Conservation (phyloP, 2,797 vertebrate species). For the Tachyglossus aculeatus region DNA sequence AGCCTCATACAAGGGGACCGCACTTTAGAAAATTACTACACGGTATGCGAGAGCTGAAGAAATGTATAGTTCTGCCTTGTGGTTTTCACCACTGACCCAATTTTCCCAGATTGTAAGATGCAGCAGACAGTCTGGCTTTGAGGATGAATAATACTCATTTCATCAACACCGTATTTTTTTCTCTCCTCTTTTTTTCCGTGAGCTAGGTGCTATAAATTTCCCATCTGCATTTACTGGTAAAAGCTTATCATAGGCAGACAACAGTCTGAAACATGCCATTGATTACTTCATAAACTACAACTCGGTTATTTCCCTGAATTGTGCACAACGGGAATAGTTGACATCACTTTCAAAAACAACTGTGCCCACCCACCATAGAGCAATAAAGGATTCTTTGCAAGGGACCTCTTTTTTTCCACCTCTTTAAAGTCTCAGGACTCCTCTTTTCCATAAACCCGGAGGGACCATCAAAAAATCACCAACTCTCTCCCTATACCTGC, state of each 20-base stretch:
- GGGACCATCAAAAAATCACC: neutral
- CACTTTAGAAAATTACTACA: constrained; percentile 21
- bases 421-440: neutral
- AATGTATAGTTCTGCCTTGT: neutral
- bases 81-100: constrained; percentile 51
- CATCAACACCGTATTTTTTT: constrained; percentile 28
- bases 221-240: constrained; percentile 48
- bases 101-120: constrained; percentile 53
- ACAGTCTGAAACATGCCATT: constrained; percentile 4
- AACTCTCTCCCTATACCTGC: neutral
- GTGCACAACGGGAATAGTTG: constrained; percentile 29
- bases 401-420: neutral
- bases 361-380: constrained; percentile 4
- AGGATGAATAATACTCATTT: constrained; percentile 31
- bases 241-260: constrained; percentile 60
- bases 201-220: constrained; percentile 60
- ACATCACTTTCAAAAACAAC: constrained; percentile 37
- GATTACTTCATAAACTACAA: constrained; percentile 37
- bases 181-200: neutral
- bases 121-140: constrained; percentile 26
- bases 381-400: constrained; percentile 25
- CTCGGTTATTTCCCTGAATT: constrained; percentile 52
- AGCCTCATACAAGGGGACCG: constrained; percentile 9
- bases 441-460: neutral
- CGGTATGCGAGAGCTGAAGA: constrained; percentile 35